Evolutionary conservation across 2,797 vertebrate genomes (phyloP), one percentile per base, ranked within the genome.

Genomic region (Melopsittacus undulatus): DNA sequence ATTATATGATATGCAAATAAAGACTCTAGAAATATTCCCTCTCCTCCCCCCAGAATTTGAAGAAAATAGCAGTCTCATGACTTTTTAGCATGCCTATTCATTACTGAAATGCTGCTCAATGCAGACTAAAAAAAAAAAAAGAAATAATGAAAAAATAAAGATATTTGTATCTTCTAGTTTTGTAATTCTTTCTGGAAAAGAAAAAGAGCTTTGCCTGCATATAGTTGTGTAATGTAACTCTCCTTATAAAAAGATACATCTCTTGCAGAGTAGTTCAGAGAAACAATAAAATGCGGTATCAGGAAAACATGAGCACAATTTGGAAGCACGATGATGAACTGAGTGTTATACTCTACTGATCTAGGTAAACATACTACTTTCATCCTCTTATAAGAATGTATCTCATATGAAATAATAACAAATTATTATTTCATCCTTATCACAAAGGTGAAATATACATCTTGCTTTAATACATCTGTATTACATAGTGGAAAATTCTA

Each of bases 391-490:
- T 13, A 56, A 21, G 30, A 56, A n/a, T 22, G 52, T 56, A n/a
- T 56, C 30, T n/a, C 12, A 32, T 21, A 56, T 13, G 12, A 56
- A n/a, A 56, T n/a, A n/a, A 56, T 56, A 56, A n/a, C 9, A 12
- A 56, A n/a, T 22, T 56, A 56, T 54, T 54, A 54, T 54, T 54
- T 54, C 52, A 54, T 52, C 30, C 19, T 32, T 20, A 21, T 54
- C 52, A 54, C 52, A 54, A 54, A 54, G 5, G 11, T 59, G 32
- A 74, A 77, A 59, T 13, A 40, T 5, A 24, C 11, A 23, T 2
- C 6, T 12, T 78, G 12, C 4, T 61, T 17, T 27, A 11, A 34
- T 70, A 26, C 0, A 0, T 10, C 24, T 64, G 15, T 45, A 10
- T 26, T 74, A 13, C 24, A 34, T 34, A 11, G 19, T 64, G 57